phyloP scores from a whole-genome alignment of 2,113 vertebrate genomes.

The Bos javanicus region DNA sequence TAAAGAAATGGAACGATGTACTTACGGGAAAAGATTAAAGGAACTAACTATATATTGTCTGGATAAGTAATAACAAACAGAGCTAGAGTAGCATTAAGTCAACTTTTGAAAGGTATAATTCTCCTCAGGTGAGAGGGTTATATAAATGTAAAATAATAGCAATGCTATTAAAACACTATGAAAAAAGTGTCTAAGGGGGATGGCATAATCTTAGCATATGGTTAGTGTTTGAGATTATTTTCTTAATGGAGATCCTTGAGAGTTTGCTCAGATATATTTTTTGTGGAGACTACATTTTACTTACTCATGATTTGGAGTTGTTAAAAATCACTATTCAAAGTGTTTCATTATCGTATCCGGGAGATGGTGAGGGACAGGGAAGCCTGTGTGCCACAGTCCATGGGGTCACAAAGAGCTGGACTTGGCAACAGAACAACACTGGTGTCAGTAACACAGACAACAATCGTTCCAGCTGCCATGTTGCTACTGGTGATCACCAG shows the following conservation, averaged over 20 bases:
- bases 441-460: neutral
- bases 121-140: neutral
- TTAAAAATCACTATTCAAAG: neutral
- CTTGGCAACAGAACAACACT: neutral
- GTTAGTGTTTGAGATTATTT: neutral
- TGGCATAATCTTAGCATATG: too few relatives aligned
- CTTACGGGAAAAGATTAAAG: constrained; percentile 32
- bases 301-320: neutral
- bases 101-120: constrained; percentile 1
- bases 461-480: neutral
- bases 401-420: neutral
- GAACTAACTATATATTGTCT: neutral
- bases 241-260: neutral
- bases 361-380: neutral
- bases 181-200: neutral
- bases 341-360: neutral
- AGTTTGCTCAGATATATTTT: constrained; percentile 2
- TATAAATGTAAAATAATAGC: constrained; percentile 5
- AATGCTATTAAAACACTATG: neutral
- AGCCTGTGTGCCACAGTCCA: neutral
- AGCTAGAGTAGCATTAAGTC: neutral
- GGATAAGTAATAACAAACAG: constrained; percentile 1
- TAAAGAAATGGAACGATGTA: constrained; percentile 8
- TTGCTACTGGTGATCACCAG: neutral
- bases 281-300: neutral